These are phyloP conservation scores for Felis catus DNA, from an alignment of 2,113 vertebrate species.

Conservation along the genomic window DNA sequence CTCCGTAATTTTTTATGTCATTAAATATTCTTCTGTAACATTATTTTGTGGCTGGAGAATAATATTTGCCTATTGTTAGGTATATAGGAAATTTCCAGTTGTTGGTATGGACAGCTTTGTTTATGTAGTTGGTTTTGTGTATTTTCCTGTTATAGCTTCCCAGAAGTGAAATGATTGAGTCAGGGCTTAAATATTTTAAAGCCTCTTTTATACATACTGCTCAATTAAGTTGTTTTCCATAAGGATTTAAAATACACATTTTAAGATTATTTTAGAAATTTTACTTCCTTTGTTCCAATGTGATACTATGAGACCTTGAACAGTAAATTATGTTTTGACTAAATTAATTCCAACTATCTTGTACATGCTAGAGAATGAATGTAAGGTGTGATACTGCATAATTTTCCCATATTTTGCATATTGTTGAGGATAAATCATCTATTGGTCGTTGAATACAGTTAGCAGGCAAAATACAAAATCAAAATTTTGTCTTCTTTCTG, in stretches of 20 bases:
- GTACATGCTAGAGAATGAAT: background rate
- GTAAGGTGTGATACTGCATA: background rate
- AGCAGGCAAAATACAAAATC: background rate
- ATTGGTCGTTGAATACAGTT: background rate
- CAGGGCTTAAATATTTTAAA: slow-evolving; percentile 11
- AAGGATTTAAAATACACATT: slow-evolving; percentile 8
- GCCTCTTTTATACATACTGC: background rate
- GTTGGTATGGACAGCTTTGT: background rate
- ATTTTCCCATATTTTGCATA: background rate
- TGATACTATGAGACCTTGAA: background rate
- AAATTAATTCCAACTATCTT: background rate
- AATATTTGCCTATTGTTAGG: background rate
- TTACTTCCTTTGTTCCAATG: background rate
- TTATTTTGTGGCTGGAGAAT: slow-evolving; percentile 7
- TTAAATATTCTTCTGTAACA: slow-evolving; percentile 9
- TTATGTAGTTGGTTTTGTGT: slow-evolving; percentile 20
- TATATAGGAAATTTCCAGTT: slow-evolving; percentile 29
- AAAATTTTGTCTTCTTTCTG: slow-evolving; percentile 21
- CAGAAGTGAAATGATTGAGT: background rate
- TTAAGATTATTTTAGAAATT: slow-evolving; percentile 28
- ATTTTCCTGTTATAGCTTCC: background rate
- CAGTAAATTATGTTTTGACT: slow-evolving; percentile 20
- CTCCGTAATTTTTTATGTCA: background rate
- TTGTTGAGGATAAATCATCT: background rate
- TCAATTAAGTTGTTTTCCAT: slow-evolving; percentile 25